Base-by-base conservation (phyloP, 2,797 vertebrate species). In the Aldrovandia affinis region DNA sequence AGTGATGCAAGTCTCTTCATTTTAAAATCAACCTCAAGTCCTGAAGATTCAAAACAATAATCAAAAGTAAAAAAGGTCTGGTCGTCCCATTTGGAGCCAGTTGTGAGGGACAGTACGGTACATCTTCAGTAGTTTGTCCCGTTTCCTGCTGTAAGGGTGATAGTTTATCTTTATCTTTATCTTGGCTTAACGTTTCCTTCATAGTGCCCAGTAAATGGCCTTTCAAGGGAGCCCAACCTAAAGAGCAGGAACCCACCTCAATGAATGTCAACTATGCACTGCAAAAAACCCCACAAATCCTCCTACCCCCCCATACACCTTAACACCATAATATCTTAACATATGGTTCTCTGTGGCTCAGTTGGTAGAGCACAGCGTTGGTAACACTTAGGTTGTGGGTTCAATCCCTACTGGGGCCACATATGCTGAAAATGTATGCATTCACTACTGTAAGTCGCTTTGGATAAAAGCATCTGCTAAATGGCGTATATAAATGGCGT, bases 141-240 rank as follows among this genome's bases (percentile, higher is more conserved):
- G 6, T 55, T 83, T 65, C 85, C 85, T 82, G 86, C 68, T 61
- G 86, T 47, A 90, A 89, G 89, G 86, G 86, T 84, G 75, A 78
- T 81, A 14, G 81, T 54, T 73, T 42, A 39, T 33, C 83, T 80
- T 83, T 87, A 88, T 91, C 91, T 81, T 88, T 86, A 90, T 87
- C 89, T 82, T 15, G 89, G 85, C 39, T 75, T 84, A 89, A 80
- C 88, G 88, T 89, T 91, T 91, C 87, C 81, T 85, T 77, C 59
- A 79, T 68, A 57, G 55, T 78, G 33, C 14, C 10, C 2, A 18
- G 50, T 57, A 25, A 78, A 30, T 82, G 85, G 83, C 36, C 52
- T n/a, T 83, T 14, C 30, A 14, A 1, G 42, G 36, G 33, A 33
- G 50, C 14, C 8, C 50, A 25, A 39, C 18, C 33, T 82, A 55